Percentiles rank a stretch among this genome's conserved stretches.
Evolutionary conservation across 2,797 vertebrate genomes (phyloP).

Genomic region (Crocidura indochinensis): DNA sequence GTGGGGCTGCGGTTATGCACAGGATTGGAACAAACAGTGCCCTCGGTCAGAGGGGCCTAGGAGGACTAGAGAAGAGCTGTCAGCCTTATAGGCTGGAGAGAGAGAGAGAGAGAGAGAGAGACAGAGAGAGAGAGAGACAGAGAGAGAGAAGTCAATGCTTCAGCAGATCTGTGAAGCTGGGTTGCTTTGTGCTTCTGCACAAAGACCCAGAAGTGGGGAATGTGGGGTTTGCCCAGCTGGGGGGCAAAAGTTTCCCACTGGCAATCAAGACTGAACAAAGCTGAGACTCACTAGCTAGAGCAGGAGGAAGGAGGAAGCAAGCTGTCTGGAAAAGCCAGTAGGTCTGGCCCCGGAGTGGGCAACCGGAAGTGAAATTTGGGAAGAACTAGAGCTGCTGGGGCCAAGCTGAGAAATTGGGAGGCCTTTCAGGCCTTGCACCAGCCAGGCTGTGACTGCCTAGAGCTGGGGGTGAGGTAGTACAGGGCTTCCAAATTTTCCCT

Average conservation of each 20-base stretch:
- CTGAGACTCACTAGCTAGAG: neutral
- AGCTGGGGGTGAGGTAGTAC: neutral
- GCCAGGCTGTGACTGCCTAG: neutral
- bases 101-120: too few relatives aligned
- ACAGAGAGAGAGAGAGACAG: too few relatives aligned
- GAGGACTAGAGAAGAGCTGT: neutral
- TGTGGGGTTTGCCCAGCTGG: neutral
- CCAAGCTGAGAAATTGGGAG: neutral
- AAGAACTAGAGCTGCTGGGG: neutral
- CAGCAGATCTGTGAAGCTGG: too few relatives aligned
- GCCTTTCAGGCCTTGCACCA: slow-evolving; percentile 14
- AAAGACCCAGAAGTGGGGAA: too few relatives aligned
- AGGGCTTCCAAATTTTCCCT: slow-evolving; percentile 17
- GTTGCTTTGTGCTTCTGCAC: too few relatives aligned
- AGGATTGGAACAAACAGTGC: neutral
- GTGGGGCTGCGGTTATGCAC: neutral
- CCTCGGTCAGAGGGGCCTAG: neutral
- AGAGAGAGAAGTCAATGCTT: too few relatives aligned
- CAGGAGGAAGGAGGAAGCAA: neutral
- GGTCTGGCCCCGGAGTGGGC: neutral
- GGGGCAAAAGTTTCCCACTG: neutral
- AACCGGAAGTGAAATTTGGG: slow-evolving; percentile 7
- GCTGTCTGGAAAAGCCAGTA: neutral
- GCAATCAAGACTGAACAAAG: neutral
- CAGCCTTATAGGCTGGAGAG: too few relatives aligned